Evolutionary conservation across 2,113 vertebrate genomes (phyloP).

Genomic region (Lepisosteus oculatus): DNA sequence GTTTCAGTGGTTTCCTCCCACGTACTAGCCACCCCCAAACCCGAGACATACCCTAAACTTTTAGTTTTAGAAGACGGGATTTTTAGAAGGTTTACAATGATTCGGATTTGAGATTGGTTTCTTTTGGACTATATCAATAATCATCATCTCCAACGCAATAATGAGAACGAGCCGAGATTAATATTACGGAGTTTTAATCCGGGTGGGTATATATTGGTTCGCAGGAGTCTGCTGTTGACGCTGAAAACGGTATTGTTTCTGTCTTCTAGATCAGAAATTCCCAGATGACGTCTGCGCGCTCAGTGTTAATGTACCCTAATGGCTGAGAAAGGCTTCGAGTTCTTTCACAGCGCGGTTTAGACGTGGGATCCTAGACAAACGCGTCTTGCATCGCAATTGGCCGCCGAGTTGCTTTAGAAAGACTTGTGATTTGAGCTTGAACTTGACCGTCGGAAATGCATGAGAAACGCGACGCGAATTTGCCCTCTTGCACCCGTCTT

Average conservation of each 20-base stretch:
- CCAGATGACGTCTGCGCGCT: not conserved
- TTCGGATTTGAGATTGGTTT: too few species aligned
- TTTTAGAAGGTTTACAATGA: too few species aligned
- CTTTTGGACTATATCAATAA: too few species aligned
- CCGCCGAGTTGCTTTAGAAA: constrained; percentile 21
- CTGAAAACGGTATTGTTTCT: not conserved
- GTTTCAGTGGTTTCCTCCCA: too few species aligned
- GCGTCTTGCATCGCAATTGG: constrained; percentile 54
- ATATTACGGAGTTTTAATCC: too few species aligned
- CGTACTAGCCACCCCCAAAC: too few species aligned
- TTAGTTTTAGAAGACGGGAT: too few species aligned
- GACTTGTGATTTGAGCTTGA: constrained; percentile 55
- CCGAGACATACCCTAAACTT: too few species aligned
- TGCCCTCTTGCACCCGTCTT: constrained; percentile 54
- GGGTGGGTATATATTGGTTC: too few species aligned
- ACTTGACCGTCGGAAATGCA: constrained; percentile 67
- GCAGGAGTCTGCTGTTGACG: too few species aligned
- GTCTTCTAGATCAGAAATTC: not conserved
- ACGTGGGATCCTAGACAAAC: constrained; percentile 10
- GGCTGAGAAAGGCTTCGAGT: not conserved
- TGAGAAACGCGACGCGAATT: constrained; percentile 61
- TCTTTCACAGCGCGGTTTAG: not conserved
- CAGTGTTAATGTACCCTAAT: not conserved
- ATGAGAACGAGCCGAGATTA: too few species aligned
- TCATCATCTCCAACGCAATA: too few species aligned